Evolutionary conservation across 2,888 invertebrate genomes (phyloP), one percentile per base, ranked within the genome.

Genomic region (Agonopterix heracliana): DNA sequence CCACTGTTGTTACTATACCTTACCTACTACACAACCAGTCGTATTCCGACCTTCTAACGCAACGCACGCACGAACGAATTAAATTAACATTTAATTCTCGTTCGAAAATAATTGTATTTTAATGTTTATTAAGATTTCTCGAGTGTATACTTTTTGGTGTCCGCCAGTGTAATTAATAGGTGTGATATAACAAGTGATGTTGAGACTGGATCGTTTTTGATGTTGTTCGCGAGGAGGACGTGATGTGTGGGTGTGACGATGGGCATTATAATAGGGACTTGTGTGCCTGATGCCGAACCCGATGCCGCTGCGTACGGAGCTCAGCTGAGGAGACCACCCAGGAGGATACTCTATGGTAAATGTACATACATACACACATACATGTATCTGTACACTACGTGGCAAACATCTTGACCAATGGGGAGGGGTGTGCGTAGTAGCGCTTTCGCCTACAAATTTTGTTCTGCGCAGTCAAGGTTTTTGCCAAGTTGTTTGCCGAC

Each of bases 241-340:
- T 55, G 59, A 60, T 60, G 59, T 10, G 54, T 50, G 58, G 55
- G 57, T 59, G 60, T 61, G 57, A 57, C 58, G 77, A 93, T 93
- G 93, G 93, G 93, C 59, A 92, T 93, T 74, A 92, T 93, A 61
- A 92, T 93, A 58, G 93, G 93, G 63, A 92, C 93, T 48, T 93
- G 93, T 74, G 92, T 93, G 71, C 92, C 93, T 52, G 92, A 92
- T 64, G 91, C 91, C 48, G 92, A 92, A 71, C 90, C 89, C 52
- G 92, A 92, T 69, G 74, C 87, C 38, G 76, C 66, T 41, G 83
- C 84, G 43, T 87, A 87, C 66, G 87, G 83, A 36, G 77, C 77
- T 26, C 85, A 85, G 68, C 63, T 69, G 53, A 60, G 85, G 51
- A 62, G 88, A 9, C 84, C 87, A 41, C 84, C 87, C 9, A 61